A percentile compares a stretch with the other conserved stretches of the same genome.
phyloP scores from a whole-genome alignment of 2,888 invertebrate species.

The Tanypteryx hageni region DNA sequence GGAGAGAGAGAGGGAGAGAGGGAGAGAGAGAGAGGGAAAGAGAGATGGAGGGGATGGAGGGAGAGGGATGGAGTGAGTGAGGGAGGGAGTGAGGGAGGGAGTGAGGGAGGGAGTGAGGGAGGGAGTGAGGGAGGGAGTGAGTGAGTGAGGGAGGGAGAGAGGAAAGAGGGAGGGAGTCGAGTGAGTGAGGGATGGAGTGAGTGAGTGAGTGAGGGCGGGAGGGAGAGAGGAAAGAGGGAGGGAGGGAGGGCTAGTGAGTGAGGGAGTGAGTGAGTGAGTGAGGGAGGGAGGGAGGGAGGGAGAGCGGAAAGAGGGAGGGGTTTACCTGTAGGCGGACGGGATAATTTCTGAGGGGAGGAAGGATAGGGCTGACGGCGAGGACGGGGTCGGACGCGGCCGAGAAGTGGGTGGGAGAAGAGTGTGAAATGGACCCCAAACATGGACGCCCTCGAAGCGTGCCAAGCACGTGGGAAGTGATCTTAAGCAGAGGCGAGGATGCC shows the following conservation, averaged over 20 bases:
- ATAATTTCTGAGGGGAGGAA: neutral
- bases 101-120: neutral
- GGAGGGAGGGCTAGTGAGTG: no score
- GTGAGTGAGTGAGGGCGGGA: no score
- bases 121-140: neutral
- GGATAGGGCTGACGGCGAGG: neutral
- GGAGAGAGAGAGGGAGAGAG: no score
- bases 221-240: no score
- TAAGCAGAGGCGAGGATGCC: neutral
- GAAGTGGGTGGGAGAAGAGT: no score
- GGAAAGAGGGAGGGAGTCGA: no score
- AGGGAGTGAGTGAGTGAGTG: neutral
- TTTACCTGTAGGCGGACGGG: neutral
- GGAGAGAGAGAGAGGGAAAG: neutral
- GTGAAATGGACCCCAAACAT: constrained; percentile 28
- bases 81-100: neutral
- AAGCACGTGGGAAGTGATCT: neutral
- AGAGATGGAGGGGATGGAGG: neutral
- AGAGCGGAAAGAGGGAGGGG: neutral
- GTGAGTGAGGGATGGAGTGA: no score
- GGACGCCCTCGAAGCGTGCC: neutral
- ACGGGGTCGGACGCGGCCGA: neutral
- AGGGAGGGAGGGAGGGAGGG: neutral
- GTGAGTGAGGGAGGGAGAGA: no score
- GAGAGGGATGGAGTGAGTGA: neutral